A percentile compares a stretch with the other conserved stretches of the same genome.
phyloP scores from a whole-genome alignment of 2,888 invertebrate genomes.

The Rugalucina vietnamica region DNA sequence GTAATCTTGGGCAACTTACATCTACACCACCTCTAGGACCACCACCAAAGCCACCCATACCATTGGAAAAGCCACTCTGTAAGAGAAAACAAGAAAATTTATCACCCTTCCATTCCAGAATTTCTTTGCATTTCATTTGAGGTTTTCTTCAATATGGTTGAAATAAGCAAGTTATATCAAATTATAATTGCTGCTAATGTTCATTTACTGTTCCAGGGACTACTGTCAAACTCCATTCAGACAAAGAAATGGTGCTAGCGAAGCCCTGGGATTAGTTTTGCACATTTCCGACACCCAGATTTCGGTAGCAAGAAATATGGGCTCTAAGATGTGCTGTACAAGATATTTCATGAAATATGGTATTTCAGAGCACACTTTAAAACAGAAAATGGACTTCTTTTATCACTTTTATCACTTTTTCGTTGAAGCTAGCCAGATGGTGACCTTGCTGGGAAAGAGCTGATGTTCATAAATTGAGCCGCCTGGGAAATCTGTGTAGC shows the following conservation, averaged over 20 bases:
- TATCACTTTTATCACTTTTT: no score
- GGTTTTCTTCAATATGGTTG: no score
- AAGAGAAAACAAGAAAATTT: conserved; percentile 20
- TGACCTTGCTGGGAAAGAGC: no score
- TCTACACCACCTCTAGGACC: conserved; percentile 69
- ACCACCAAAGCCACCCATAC: conserved; percentile 43
- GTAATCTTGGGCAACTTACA: conserved; percentile 60
- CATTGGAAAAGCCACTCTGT: conserved; percentile 41
- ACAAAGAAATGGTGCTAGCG: conserved; percentile 64
- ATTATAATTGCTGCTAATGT: no score
- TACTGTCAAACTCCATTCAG: conserved; percentile 79
- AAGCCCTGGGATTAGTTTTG: conserved; percentile 49
- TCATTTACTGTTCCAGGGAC: conserved; percentile 70
- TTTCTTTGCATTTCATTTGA: no score
- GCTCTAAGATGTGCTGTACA: conserved; percentile 58
- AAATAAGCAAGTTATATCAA: no score
- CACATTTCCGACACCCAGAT: conserved; percentile 56
- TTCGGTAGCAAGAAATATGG: conserved; percentile 23
- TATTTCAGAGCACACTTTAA: no score
- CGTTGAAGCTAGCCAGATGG: no score
- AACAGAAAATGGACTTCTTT: no score
- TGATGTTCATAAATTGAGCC: no score
- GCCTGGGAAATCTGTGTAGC: no score
- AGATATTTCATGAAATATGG: no score
- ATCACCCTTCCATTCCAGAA: conserved; percentile 26